Evolutionary conservation across 2,888 invertebrate genomes (phyloP), one percentile per base, ranked within the genome.

Genomic region (Biston betularia): DNA sequence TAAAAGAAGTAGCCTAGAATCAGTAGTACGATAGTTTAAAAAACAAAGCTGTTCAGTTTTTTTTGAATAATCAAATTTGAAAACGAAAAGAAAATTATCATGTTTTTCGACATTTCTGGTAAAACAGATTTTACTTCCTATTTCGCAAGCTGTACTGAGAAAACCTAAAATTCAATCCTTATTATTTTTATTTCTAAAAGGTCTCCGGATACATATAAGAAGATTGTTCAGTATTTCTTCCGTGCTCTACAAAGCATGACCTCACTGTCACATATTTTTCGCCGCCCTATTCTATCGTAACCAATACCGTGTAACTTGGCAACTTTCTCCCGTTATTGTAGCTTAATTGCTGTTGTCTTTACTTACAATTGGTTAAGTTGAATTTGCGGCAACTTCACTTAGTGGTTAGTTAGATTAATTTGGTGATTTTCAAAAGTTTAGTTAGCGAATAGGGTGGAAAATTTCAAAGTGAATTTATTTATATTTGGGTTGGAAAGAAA

Each of bases 191-290:
- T 56, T 14, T 12, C 34, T 49, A 53, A 71, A 76, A 74, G 76
- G 74, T 76, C 70, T 75, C 78, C 72, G 73, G 75, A 79, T 76
- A 78, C 76, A 83, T 81, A 83, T 83, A 82, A 82, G 78, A 80
- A 81, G 79, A 75, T 81, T 77, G 74, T 75, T 80, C 77, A 81
- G 87, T 89, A 89, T 83, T 87, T 92, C 90, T 91, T 91, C 87
- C 83, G 53, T 81, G 90, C 90, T 87, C 77, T 84, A 76, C 81
- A 76, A 78, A 89, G 90, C 90, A 80, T 84, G 86, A 82, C 90
- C 88, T 78, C 80, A 79, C 83, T 85, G 90, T 89, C 91, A 89
- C 91, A 90, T 92, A 91, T 90, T 89, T 92, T 86, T 91, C 83
- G 76, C 75, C 78, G 68, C 75, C 79, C 76, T 77, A 80, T 80